Conservation (phyloP, 2,888 invertebrate genomes). For the Stenchaetothrips biformis region DNA sequence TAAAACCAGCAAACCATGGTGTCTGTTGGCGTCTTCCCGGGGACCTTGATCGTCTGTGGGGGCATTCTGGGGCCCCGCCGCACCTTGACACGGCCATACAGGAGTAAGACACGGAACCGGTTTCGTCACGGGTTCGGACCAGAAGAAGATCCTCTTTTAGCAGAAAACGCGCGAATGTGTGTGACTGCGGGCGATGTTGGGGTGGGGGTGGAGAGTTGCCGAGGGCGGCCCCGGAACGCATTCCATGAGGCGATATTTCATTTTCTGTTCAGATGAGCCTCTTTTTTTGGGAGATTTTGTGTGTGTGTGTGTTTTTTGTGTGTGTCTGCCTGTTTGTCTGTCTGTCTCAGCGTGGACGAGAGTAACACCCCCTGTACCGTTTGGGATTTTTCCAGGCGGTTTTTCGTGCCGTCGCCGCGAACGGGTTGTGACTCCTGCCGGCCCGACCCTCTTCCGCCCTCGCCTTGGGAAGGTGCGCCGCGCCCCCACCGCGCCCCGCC, state of each 20-base stretch:
- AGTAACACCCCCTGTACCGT: not conserved
- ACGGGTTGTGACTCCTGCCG: not conserved
- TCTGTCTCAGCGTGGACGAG: not conserved
- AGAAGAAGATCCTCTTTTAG: not conserved
- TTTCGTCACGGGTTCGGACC: constrained; percentile 2
- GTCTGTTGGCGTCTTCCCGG: too few species aligned
- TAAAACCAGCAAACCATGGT: too few species aligned
- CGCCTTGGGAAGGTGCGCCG: not conserved
- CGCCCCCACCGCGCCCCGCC: not conserved
- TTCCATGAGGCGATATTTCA: constrained; percentile 4
- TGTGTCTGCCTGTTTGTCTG: too few species aligned
- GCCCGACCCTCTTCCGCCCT: not conserved
- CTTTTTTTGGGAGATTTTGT: too few species aligned
- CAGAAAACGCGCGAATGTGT: constrained; percentile 1
- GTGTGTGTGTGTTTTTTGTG: too few species aligned
- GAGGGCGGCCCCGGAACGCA: not conserved
- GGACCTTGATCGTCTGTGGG: too few species aligned
- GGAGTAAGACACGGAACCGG: constrained; percentile 5
- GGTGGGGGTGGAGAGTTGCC: not conserved
- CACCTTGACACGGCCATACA: too few species aligned
- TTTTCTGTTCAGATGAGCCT: not conserved
- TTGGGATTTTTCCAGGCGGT: not conserved
- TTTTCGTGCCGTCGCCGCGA: not conserved
- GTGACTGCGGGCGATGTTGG: not conserved
- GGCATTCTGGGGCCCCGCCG: too few species aligned